Evolutionary conservation across 1,140 invertebrate genomes (phyloP), one percentile per base, ranked within the genome.

Genomic region (Pygmarrhopalites habei): DNA sequence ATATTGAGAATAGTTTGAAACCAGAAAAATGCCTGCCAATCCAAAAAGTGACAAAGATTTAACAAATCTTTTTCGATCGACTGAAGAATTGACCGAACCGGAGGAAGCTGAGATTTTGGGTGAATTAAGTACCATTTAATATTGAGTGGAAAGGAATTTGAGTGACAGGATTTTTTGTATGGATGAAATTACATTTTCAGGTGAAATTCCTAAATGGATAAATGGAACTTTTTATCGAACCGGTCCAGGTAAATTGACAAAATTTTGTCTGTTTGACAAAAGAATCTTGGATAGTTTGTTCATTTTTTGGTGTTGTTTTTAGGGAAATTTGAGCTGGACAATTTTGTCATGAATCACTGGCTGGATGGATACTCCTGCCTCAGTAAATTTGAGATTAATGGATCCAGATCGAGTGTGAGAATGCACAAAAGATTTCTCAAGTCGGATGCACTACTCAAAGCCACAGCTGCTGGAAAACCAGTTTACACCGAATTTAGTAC

Each of bases 401-500:
- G 58, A 19, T 44, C 56, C 41, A 65, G n/a, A n/a, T n/a, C n/a
- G n/a, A n/a, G 30, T 47, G 72, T 77, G 0, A 71, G 58, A 47
- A 76, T 75, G 47, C 65, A 68, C 35, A 73, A 75, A 32, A 68
- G 68, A 21, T 77, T 72, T 66, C 53, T 79, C 19, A 58, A 74
- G 47, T 77, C 76, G 2, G 74, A 77, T 30, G 75, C 77, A 2
- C 77, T 73, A 63, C 72, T 73, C 35, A 77, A 76, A 66, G 76
- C 75, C 17, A 71, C 67, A 10, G 32, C 58, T 17, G 69, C 72
- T 5, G 67, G 73, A 23, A 72, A 72, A 30, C 75, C 75, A 2
- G 69, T 77, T 2, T 74, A 72, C 55, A 78, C 75, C 5, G 78
- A 79, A 71, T 79, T 78, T 65, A 78, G 77, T 2, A 79, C 78